Percentiles rank a stretch among this genome's conserved stretches.
phyloP scores from a whole-genome alignment of 1,140 invertebrate species.

The Trigoniulus corallinus region DNA sequence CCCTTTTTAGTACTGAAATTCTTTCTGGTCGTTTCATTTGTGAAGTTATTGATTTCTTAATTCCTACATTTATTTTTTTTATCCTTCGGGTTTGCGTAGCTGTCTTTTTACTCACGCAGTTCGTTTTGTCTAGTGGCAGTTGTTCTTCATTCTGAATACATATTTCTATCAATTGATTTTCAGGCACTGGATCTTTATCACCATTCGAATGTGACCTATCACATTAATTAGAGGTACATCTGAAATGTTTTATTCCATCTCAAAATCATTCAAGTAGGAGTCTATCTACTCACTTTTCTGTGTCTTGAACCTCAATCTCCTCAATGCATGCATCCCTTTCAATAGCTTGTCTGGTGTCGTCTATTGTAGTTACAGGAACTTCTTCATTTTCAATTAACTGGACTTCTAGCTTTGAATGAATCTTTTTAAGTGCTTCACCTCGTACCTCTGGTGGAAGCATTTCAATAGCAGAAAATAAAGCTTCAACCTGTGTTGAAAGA shows the following conservation, averaged over 20 bases:
- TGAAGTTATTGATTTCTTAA: too few relatives aligned
- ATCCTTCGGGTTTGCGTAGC: too few relatives aligned
- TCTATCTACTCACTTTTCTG: not conserved
- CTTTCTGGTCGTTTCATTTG: too few relatives aligned
- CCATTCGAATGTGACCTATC: not conserved
- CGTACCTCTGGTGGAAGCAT: not conserved
- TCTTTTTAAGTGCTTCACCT: not conserved
- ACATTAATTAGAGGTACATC: not conserved
- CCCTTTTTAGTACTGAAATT: too few relatives aligned
- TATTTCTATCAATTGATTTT: too few relatives aligned
- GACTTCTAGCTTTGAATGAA: not conserved
- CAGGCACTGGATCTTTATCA: too few relatives aligned
- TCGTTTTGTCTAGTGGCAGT: too few relatives aligned
- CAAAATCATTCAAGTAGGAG: not conserved
- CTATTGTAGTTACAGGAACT: not conserved
- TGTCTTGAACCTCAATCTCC: not conserved
- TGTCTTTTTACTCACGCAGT: too few relatives aligned
- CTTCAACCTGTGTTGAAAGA: too few relatives aligned
- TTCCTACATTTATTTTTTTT: too few relatives aligned
- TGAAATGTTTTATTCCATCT: not conserved
- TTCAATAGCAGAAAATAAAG: not conserved
- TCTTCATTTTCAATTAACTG: not conserved
- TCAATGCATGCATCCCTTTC: not conserved
- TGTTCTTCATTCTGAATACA: too few relatives aligned
- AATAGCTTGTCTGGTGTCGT: too few relatives aligned